Percentiles rank a stretch among this genome's conserved stretches.
Conservation (phyloP, 2,888 invertebrate species). For the Philereme vetulata region DNA sequence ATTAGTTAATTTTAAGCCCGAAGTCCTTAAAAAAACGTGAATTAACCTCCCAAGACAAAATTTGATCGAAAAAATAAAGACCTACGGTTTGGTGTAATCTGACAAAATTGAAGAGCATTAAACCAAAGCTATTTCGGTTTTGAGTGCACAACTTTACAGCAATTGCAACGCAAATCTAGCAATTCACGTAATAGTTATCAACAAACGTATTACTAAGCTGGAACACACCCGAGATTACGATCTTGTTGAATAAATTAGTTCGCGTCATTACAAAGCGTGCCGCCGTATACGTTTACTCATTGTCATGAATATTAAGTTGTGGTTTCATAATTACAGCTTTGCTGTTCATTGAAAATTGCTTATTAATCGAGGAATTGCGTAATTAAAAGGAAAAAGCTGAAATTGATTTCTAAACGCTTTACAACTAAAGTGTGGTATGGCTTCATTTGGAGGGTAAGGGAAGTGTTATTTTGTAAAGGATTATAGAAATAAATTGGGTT, state of each 20-base stretch:
- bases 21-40: no score
- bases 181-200: constrained; percentile 49
- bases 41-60: no score
- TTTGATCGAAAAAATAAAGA: no score
- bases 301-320: constrained; percentile 30
- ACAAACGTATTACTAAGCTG: constrained; percentile 42
- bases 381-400: neutral
- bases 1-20: no score
- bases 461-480: neutral
- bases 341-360: constrained; percentile 20
- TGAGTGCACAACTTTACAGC: neutral
- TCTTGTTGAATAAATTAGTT: constrained; percentile 68
- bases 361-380: constrained; percentile 4
- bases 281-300: constrained; percentile 41
- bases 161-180: constrained; percentile 12
- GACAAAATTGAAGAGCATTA: no score
- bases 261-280: constrained; percentile 52
- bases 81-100: no score
- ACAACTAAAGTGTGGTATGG: neutral
- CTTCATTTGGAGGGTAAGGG: neutral
- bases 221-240: constrained; percentile 48
- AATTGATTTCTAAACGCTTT: constrained; percentile 3
- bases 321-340: constrained; percentile 21
- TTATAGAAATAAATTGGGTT: neutral
- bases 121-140: no score